Conservation (phyloP, 2,888 invertebrate genomes). For the Parnassius orleans region DNA sequence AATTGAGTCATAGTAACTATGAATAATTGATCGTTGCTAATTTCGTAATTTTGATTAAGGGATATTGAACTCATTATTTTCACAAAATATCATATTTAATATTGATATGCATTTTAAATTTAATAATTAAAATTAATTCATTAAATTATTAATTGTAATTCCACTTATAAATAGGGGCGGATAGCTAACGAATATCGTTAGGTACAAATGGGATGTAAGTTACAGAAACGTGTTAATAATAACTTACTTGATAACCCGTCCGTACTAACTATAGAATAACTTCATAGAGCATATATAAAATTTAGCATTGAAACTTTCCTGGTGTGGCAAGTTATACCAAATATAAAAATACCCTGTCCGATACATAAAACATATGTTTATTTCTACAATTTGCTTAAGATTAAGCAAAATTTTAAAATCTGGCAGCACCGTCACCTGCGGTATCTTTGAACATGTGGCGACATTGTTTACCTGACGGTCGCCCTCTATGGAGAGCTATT, state of each 20-base stretch:
- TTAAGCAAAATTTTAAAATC: too few species aligned
- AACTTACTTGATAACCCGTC: constrained; percentile 5
- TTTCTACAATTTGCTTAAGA: too few species aligned
- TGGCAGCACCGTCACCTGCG: too few species aligned
- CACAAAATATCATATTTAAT: neutral
- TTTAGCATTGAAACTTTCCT: neutral
- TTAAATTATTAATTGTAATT: constrained; percentile 21
- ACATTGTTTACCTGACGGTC: too few species aligned
- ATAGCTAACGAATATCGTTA: constrained; percentile 18
- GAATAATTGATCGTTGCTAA: too few species aligned
- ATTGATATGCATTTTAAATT: constrained; percentile 1
- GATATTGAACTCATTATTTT: neutral
- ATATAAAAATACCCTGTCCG: too few species aligned
- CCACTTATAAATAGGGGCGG: constrained; percentile 17
- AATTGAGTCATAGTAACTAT: too few species aligned
- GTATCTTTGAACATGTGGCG: too few species aligned
- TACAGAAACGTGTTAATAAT: constrained; percentile 6
- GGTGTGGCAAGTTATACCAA: neutral
- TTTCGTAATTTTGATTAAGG: neutral
- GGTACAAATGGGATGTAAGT: constrained; percentile 18
- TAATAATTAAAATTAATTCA: constrained; percentile 11
- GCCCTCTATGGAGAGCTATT: too few species aligned
- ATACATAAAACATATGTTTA: too few species aligned
- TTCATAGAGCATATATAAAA: neutral
- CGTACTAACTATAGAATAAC: neutral